Percentiles rank a stretch among this genome's conserved stretches.
These are phyloP conservation scores for Goniozus legneri DNA, from an alignment of 1,140 invertebrate species.

Conservation along the genomic window DNA sequence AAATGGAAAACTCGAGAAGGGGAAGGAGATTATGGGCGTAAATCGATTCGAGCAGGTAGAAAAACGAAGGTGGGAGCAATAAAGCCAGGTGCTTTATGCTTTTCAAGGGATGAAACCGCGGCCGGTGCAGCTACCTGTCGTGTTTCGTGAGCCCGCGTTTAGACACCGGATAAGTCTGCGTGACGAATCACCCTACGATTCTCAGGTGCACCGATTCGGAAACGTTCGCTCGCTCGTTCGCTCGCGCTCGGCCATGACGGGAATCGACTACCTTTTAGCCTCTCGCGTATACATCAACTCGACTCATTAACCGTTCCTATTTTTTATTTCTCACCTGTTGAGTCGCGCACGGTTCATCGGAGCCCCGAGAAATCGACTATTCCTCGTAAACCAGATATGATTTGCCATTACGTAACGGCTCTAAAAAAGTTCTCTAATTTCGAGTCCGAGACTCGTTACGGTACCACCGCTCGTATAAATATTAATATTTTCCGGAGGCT, in stretches of 20 bases:
- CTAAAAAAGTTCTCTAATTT: too few species aligned
- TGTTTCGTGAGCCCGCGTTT: background rate
- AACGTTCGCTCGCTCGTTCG: slow-evolving; percentile 3
- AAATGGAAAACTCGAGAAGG: too few species aligned
- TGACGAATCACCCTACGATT: slow-evolving; percentile 4
- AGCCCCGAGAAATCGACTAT: too few species aligned
- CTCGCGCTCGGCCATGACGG: slow-evolving; percentile 17
- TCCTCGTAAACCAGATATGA: too few species aligned
- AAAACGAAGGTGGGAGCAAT: slow-evolving; percentile 24
- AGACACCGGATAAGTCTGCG: background rate
- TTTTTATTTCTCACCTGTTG: too few species aligned
- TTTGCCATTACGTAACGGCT: too few species aligned
- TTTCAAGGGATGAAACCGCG: background rate
- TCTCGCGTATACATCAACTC: background rate
- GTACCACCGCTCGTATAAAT: too few species aligned
- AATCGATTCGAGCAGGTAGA: background rate
- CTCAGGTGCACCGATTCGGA: slow-evolving; percentile 15
- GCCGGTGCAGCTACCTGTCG: slow-evolving; percentile 15
- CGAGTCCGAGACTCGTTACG: too few species aligned
- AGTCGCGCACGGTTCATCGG: too few species aligned
- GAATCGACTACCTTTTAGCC: background rate
- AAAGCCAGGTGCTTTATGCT: slow-evolving; percentile 53
- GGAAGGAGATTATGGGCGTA: too few species aligned
- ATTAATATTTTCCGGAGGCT: too few species aligned
- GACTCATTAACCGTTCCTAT: too few species aligned